phyloP scores from a whole-genome alignment of 1,140 invertebrate genomes.

The Nephotettix cincticeps region DNA sequence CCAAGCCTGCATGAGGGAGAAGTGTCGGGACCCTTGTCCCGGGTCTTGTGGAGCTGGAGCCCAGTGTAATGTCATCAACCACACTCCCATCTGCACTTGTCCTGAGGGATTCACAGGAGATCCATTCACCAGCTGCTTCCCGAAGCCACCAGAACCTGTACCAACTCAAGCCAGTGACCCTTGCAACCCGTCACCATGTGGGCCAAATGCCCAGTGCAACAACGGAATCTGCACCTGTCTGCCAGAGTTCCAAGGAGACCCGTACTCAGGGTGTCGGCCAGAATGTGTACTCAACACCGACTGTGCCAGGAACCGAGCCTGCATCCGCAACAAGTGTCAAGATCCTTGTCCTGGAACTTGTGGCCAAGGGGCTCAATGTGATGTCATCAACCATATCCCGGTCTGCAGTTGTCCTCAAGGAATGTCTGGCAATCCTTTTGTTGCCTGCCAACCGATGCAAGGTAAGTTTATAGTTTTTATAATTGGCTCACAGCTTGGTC shows the following conservation, averaged over 20 bases:
- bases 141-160: slow-evolving; percentile 50
- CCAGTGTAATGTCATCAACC: slow-evolving; percentile 54
- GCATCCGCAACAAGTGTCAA: slow-evolving; percentile 69
- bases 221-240: slow-evolving; percentile 67
- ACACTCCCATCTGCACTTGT: slow-evolving; percentile 56
- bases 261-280: slow-evolving; percentile 67
- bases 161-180: slow-evolving; percentile 37
- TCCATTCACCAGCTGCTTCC: slow-evolving; percentile 56
- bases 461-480: slow-evolving; percentile 64
- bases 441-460: slow-evolving; percentile 34
- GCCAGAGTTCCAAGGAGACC: slow-evolving; percentile 67
- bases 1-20: slow-evolving; percentile 66
- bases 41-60: slow-evolving; percentile 67
- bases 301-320: slow-evolving; percentile 67
- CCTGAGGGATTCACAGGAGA: slow-evolving; percentile 55
- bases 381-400: slow-evolving; percentile 47
- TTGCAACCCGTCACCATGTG: slow-evolving; percentile 64
- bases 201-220: slow-evolving; percentile 61
- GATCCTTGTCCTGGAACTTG: slow-evolving; percentile 58
- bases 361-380: slow-evolving; percentile 47
- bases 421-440: slow-evolving; percentile 50
- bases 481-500: no score
- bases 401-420: slow-evolving; percentile 50
- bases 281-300: slow-evolving; percentile 71
- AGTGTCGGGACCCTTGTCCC: slow-evolving; percentile 68